phyloP scores from a whole-genome alignment of 2,797 vertebrate species.

The Echeneis naucrates region DNA sequence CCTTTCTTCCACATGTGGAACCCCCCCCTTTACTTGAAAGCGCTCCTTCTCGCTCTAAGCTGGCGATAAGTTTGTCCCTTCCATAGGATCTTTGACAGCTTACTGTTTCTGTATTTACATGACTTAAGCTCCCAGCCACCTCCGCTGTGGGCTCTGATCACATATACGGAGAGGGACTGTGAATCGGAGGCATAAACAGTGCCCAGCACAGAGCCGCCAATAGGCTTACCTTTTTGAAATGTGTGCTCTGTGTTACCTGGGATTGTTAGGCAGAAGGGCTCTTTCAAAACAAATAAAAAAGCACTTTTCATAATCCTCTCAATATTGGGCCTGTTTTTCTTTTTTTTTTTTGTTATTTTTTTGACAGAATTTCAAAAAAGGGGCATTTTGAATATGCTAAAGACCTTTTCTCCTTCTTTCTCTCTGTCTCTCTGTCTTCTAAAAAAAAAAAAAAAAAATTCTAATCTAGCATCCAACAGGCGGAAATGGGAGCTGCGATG shows the following conservation, averaged over 20 bases:
- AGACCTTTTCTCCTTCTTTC: slow-evolving; percentile 49
- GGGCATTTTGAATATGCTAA: slow-evolving; percentile 71
- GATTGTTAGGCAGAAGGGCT: slow-evolving; percentile 61
- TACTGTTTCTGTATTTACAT: slow-evolving; percentile 76
- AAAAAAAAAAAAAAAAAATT: slow-evolving; percentile 29
- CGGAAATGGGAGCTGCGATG: slow-evolving; percentile 99
- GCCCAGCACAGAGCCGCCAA: slow-evolving; percentile 46
- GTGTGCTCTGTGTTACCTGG: slow-evolving; percentile 62
- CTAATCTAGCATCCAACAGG: slow-evolving; percentile 95
- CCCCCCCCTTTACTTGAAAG: slow-evolving; percentile 71
- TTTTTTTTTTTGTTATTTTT: slow-evolving; percentile 35
- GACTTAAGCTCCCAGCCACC: slow-evolving; percentile 73
- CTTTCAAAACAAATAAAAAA: slow-evolving; percentile 70
- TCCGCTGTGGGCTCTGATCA: slow-evolving; percentile 52
- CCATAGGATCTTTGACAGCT: slow-evolving; percentile 70
- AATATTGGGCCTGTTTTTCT: slow-evolving; percentile 41
- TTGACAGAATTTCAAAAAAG: slow-evolving; percentile 50
- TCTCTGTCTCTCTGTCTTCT: slow-evolving; percentile 31
- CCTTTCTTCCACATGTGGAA: slow-evolving; percentile 32
- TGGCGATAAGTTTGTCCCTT: slow-evolving; percentile 79
- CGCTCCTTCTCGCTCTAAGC: slow-evolving; percentile 71
- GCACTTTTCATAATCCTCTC: slow-evolving; percentile 75
- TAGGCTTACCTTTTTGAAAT: slow-evolving; percentile 70
- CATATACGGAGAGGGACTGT: slow-evolving; percentile 41
- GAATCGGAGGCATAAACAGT: slow-evolving; percentile 54